Conservation (phyloP, 1,140 invertebrate species). For the Drosophila obscura region DNA sequence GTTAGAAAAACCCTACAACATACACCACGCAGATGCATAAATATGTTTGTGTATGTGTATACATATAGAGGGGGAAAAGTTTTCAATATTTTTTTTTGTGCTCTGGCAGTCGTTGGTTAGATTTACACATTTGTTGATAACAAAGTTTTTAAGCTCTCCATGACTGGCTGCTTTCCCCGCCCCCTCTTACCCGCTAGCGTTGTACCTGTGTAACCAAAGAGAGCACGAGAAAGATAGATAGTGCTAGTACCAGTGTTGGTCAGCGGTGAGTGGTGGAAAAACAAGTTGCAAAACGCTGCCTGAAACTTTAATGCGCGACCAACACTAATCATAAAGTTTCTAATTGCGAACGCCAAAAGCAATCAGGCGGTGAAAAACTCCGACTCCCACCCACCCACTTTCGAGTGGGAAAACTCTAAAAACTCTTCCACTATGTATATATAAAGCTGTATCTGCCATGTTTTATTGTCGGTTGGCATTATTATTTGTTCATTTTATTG, state of each 20-base stretch:
- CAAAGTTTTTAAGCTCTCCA: slow-evolving; percentile 76
- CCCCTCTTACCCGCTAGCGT: not conserved
- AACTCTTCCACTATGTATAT: no score
- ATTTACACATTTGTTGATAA: slow-evolving; percentile 81
- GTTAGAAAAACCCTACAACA: slow-evolving; percentile 65
- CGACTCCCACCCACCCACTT: no score
- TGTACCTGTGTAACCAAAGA: slow-evolving; percentile 43
- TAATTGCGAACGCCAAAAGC: slow-evolving; percentile 68
- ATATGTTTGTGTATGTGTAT: not conserved
- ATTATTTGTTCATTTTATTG: slow-evolving; percentile 38
- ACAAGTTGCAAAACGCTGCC: slow-evolving; percentile 72
- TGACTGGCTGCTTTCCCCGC: slow-evolving; percentile 43
- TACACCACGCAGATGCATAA: slow-evolving; percentile 13
- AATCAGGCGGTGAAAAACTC: slow-evolving; percentile 47
- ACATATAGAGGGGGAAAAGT: slow-evolving; percentile 37
- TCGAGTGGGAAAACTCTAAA: no score
- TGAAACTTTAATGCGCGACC: slow-evolving; percentile 67
- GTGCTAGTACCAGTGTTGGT: no score
- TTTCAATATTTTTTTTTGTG: slow-evolving; percentile 49
- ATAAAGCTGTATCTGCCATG: not conserved
- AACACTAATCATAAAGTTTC: slow-evolving; percentile 73
- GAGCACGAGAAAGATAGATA: no score
- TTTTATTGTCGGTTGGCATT: slow-evolving; percentile 12
- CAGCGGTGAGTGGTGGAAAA: slow-evolving; percentile 28
- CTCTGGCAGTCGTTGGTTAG: slow-evolving; percentile 51